phyloP scores from a whole-genome alignment of 2,888 invertebrate species.

The Hoplodrina ambigua region DNA sequence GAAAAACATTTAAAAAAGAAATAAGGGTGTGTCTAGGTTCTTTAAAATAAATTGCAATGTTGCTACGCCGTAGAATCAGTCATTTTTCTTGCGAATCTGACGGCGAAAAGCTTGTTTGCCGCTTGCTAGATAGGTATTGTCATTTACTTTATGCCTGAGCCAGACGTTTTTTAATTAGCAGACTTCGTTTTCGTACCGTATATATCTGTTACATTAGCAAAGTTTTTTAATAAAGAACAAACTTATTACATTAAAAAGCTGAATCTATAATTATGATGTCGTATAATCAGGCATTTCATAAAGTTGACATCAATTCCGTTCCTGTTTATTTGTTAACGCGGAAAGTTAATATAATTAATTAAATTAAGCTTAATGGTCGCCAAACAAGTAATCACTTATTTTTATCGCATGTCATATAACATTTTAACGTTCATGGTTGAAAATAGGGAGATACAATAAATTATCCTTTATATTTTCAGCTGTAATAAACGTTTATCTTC shows the following conservation, averaged over 20 bases:
- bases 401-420: neutral
- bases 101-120: neutral
- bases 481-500: neutral
- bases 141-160: neutral
- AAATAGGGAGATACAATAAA: neutral
- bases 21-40: neutral
- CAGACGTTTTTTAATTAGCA: neutral
- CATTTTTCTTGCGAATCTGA: conserved; percentile 2
- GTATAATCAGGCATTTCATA: neutral
- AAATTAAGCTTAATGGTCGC: neutral
- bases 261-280: neutral
- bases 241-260: conserved; percentile 3
- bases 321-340: neutral
- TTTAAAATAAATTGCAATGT: neutral
- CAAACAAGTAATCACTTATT: neutral
- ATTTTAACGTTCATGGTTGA: neutral
- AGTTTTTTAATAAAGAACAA: neutral
- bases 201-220: neutral
- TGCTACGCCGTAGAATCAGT: conserved; percentile 26
- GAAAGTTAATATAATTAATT: conserved; percentile 2
- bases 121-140: neutral
- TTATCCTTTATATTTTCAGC: neutral
- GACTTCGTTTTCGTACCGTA: neutral
- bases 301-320: neutral
- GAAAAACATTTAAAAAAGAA: neutral